Evolutionary conservation across 1,140 invertebrate genomes (phyloP).

Genomic region (Drosophila tropicalis): DNA sequence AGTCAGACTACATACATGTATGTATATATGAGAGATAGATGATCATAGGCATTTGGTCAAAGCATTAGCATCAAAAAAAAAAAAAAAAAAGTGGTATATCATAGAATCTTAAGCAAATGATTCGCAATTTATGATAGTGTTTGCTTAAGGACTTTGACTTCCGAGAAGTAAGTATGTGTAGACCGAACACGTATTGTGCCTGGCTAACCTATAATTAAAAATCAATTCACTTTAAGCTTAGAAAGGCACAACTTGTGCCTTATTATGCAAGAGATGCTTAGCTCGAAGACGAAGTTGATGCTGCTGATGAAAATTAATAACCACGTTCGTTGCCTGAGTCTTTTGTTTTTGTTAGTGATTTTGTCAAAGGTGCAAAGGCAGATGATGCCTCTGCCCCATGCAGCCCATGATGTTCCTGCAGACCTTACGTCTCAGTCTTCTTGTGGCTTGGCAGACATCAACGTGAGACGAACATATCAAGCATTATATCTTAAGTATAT

Average conservation of each 20-base stretch:
- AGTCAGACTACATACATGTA: too few species aligned
- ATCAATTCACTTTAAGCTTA: constrained; percentile 68
- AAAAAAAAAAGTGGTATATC: not conserved
- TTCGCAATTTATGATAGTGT: not conserved
- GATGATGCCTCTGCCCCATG: constrained; percentile 2
- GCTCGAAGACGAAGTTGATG: constrained; percentile 23
- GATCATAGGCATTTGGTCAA: too few species aligned
- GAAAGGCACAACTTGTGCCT: constrained; percentile 54
- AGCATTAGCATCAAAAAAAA: too few species aligned
- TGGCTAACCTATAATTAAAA: constrained; percentile 72
- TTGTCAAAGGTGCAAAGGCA: constrained; percentile 65
- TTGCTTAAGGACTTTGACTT: not conserved
- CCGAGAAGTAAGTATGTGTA: not conserved
- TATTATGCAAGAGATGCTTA: constrained; percentile 64
- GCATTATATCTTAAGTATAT: constrained; percentile 55
- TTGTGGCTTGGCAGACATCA: constrained; percentile 56
- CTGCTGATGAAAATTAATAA: constrained; percentile 49
- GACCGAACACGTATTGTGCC: not conserved
- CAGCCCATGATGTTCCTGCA: not conserved
- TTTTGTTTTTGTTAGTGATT: constrained; percentile 62
- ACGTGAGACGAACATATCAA: constrained; percentile 73
- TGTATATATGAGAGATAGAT: too few species aligned
- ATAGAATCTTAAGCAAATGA: not conserved
- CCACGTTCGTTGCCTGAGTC: constrained; percentile 71
- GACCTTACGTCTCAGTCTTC: not conserved